These are phyloP conservation scores for Strigamia crassipes DNA, from an alignment of 2,888 invertebrate genomes.

Conservation along the genomic window DNA sequence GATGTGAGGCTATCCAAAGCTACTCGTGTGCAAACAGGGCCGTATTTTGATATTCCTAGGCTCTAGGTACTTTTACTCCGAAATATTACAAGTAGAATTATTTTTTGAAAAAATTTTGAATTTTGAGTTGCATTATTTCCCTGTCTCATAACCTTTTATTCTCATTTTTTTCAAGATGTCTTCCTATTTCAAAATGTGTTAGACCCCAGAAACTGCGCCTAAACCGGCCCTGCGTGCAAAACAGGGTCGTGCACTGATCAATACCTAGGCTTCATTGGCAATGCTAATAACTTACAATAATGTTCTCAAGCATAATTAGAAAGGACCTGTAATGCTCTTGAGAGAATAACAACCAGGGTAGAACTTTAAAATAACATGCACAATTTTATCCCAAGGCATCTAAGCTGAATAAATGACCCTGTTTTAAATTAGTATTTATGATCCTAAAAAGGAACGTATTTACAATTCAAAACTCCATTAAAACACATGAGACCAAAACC, in stretches of 20 bases:
- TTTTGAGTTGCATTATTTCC: too few relatives aligned
- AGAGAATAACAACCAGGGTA: too few relatives aligned
- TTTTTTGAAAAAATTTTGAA: too few relatives aligned
- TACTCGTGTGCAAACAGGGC: too few relatives aligned
- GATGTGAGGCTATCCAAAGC: too few relatives aligned
- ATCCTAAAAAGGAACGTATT: constrained; percentile 3
- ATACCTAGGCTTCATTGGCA: neutral
- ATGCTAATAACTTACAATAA: neutral
- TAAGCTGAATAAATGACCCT: neutral
- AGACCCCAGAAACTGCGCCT: too few relatives aligned
- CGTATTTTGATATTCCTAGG: too few relatives aligned
- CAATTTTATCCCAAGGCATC: neutral
- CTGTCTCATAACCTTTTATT: too few relatives aligned
- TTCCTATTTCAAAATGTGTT: too few relatives aligned
- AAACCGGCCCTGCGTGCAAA: neutral
- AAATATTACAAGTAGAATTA: too few relatives aligned
- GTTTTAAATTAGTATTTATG: constrained; percentile 15
- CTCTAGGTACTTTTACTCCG: too few relatives aligned
- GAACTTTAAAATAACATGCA: neutral
- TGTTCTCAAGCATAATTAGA: neutral
- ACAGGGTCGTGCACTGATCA: neutral
- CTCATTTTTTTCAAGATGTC: too few relatives aligned
- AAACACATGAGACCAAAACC: neutral
- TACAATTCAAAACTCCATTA: constrained; percentile 16
- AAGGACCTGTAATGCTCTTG: neutral